phyloP scores from a whole-genome alignment of 2,113 vertebrate genomes.

The Mohoua ochrocephala region DNA sequence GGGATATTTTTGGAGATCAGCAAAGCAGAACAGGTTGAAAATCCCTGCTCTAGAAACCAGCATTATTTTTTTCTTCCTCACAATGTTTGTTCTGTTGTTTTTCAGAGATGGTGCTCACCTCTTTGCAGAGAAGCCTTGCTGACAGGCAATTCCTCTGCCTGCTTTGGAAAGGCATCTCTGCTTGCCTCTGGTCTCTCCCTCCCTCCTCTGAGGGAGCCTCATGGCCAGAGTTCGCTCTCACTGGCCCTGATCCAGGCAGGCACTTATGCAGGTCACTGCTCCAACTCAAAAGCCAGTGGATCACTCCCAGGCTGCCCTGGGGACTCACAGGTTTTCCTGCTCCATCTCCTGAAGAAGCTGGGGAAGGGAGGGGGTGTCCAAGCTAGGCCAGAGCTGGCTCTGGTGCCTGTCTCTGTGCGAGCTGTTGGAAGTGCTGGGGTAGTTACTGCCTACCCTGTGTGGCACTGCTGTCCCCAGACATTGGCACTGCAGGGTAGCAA shows the following conservation, averaged over 20 bases:
- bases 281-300: background rate
- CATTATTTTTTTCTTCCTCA: background rate
- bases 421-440: background rate
- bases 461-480: background rate
- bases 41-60: background rate
- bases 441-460: background rate
- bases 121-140: background rate
- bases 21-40: slow-evolving; percentile 16
- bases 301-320: background rate
- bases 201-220: background rate
- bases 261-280: slow-evolving; percentile 33
- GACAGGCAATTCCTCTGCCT: background rate
- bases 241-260: slow-evolving; percentile 16
- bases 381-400: background rate
- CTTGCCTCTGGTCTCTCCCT: background rate
- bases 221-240: background rate
- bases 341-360: background rate
- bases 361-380: background rate
- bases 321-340: background rate
- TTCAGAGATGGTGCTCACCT: background rate
- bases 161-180: background rate
- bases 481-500: background rate
- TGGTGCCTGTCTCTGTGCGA: background rate
- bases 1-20: background rate
- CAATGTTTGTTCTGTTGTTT: background rate